A percentile compares a stretch with the other conserved stretches of the same genome.
phyloP scores from a whole-genome alignment of 2,113 vertebrate species.

The Thamnophis sirtalis region DNA sequence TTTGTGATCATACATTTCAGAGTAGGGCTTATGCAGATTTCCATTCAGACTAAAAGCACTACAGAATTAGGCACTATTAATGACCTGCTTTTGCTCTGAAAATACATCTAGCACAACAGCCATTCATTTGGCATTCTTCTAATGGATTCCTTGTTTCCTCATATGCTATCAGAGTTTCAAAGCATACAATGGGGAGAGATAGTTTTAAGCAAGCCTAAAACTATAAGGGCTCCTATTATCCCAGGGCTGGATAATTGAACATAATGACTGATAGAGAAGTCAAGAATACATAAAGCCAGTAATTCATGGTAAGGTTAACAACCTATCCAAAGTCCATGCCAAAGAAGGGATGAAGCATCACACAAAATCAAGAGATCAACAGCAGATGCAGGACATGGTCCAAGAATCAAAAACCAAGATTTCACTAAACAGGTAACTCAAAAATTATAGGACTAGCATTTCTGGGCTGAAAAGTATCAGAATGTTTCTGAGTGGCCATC shows the following conservation, averaged over 20 bases:
- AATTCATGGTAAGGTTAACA: not conserved
- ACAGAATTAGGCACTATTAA: not conserved
- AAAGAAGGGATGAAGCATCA: not conserved
- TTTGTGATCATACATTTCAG: not conserved
- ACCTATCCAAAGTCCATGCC: not conserved
- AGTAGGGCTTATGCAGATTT: not conserved
- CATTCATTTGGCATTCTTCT: too few relatives aligned
- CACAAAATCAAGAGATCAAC: not conserved
- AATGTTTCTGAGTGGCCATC: not conserved
- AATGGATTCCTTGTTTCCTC: not conserved
- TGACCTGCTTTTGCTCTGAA: not conserved
- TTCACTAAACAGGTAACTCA: not conserved
- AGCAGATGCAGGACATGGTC: not conserved
- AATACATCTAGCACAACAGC: not conserved
- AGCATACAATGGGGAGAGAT: not conserved
- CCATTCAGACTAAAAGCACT: not conserved
- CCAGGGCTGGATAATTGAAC: not conserved
- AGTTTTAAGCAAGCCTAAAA: not conserved
- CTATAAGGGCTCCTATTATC: not conserved
- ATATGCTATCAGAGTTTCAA: not conserved
- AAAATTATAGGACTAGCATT: not conserved
- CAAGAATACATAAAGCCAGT: not conserved
- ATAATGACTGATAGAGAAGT: not conserved
- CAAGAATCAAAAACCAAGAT: not conserved
- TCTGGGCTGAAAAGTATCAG: not conserved